Evolutionary conservation across 2,888 invertebrate genomes (phyloP).

Genomic region (Dexiosoma caninum): DNA sequence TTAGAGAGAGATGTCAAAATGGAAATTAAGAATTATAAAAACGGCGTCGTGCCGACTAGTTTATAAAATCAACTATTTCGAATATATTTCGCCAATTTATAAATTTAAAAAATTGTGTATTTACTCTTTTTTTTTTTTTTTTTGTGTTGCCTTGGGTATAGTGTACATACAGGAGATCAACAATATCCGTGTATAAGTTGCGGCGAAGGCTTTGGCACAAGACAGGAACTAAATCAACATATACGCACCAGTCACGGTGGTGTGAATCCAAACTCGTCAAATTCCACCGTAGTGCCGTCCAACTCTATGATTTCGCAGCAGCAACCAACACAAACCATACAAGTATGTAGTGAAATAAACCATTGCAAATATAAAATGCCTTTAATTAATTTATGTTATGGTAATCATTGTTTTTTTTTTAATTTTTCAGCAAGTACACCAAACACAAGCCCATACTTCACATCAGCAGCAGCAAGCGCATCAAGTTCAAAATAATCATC

Average conservation of each 20-base stretch:
- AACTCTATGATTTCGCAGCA: slow-evolving; percentile 69
- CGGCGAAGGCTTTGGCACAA: slow-evolving; percentile 86
- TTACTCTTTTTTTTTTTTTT: too few species aligned
- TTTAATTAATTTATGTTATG: neutral
- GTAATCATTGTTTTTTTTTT: too few species aligned
- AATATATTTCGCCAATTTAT: too few species aligned
- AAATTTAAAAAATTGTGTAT: too few species aligned
- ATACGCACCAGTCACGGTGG: slow-evolving; percentile 80
- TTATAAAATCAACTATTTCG: too few species aligned
- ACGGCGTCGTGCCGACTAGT: too few species aligned
- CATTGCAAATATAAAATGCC: neutral
- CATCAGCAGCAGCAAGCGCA: slow-evolving; percentile 71
- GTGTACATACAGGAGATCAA: slow-evolving; percentile 86
- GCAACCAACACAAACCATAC: slow-evolving; percentile 72
- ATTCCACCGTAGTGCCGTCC: slow-evolving; percentile 74
- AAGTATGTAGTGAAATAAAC: slow-evolving; percentile 62
- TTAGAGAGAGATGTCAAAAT: too few species aligned
- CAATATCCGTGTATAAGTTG: slow-evolving; percentile 86
- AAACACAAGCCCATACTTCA: slow-evolving; percentile 68
- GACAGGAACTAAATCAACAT: slow-evolving; percentile 84
- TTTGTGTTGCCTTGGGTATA: slow-evolving; percentile 66
- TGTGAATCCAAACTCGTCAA: slow-evolving; percentile 77
- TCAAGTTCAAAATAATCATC: slow-evolving; percentile 73
- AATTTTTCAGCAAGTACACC: slow-evolving; percentile 65
- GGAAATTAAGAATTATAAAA: too few species aligned